Evolutionary conservation across 2,113 vertebrate species (phyloP).

Genomic region (Sylvietta virens): DNA sequence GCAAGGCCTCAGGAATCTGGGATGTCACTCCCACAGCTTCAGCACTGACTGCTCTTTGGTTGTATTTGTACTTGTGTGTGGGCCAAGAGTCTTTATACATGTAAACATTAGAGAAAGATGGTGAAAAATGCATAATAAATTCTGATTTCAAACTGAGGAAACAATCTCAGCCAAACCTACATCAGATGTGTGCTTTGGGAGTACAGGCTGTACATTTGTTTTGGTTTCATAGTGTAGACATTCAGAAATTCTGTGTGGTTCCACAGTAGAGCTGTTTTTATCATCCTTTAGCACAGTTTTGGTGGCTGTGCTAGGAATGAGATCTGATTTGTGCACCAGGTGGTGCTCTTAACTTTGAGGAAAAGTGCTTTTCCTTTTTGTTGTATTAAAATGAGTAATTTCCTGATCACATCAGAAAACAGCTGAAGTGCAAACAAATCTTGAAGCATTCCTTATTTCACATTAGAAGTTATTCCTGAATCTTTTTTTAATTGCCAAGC

Average conservation of each 20-base stretch:
- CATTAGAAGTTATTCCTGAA: background rate
- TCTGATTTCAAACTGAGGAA: background rate
- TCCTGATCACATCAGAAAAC: background rate
- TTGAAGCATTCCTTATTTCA: background rate
- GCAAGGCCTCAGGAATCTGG: background rate
- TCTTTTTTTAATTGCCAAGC: background rate
- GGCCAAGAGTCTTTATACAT: background rate
- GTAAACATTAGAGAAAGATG: background rate
- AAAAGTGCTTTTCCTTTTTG: background rate
- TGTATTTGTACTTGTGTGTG: background rate
- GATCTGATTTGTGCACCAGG: background rate
- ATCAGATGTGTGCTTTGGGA: background rate
- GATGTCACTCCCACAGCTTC: background rate
- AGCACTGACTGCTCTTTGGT: background rate
- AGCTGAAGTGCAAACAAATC: background rate
- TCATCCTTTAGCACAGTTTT: background rate
- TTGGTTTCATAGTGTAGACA: background rate
- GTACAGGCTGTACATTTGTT: background rate
- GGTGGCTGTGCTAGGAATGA: background rate
- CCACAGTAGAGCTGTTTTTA: background rate
- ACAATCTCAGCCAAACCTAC: background rate
- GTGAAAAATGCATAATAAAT: background rate
- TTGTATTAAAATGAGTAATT: background rate
- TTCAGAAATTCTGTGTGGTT: background rate
- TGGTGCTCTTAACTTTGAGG: background rate